Conservation (phyloP, 2,797 vertebrate genomes). For the Nyctibius grandis region DNA sequence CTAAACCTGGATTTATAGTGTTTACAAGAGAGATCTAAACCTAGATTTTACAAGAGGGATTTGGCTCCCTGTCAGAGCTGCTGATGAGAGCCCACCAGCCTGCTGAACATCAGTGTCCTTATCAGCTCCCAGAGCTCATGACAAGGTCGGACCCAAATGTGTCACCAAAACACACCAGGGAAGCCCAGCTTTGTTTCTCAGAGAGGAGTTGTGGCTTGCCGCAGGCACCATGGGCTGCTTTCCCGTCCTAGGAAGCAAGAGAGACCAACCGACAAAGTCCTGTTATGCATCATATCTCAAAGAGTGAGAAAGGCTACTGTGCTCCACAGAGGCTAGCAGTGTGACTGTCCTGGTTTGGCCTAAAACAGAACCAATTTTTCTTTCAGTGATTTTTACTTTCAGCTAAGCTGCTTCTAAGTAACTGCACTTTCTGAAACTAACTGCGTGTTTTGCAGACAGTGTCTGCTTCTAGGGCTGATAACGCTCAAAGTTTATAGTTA, state of each 20-base stretch:
- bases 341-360: no score
- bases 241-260: neutral
- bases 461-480: no score
- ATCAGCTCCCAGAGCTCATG: neutral
- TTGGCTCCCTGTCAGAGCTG: neutral
- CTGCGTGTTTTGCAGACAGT: no score
- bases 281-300: neutral
- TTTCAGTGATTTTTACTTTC: no score
- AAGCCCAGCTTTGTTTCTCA: neutral
- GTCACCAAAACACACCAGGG: fast-evolving
- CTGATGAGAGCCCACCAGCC: neutral
- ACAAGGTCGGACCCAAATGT: neutral
- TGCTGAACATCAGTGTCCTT: fast-evolving
- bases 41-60: neutral
- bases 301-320: neutral
- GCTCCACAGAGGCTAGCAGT: neutral
- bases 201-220: fast-evolving
- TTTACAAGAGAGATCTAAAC: no score
- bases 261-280: neutral
- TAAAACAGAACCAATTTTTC: no score
- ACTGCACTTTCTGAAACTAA: no score
- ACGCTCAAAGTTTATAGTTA: no score
- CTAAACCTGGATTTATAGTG: neutral
- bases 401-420: no score
- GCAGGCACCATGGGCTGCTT: neutral